Conservation (phyloP, 2,888 invertebrate species). For the Branchellion lobata region DNA sequence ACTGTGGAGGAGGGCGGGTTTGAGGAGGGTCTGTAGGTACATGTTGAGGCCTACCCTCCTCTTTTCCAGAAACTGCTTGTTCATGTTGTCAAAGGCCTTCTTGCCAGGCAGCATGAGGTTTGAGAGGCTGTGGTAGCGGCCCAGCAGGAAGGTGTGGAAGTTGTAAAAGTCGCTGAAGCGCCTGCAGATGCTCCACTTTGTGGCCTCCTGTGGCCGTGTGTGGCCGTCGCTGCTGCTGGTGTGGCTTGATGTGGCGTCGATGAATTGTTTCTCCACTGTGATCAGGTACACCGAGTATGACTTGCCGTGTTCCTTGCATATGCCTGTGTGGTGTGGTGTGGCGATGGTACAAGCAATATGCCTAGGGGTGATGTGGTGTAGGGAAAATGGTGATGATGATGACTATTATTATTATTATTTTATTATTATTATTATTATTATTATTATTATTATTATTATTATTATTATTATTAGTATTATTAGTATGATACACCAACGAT, state of each 20-base stretch:
- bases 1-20: slow-evolving; percentile 67
- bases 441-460: background rate
- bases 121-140: slow-evolving; percentile 73
- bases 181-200: slow-evolving; percentile 86
- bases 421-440: background rate
- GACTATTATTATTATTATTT: too few relatives aligned
- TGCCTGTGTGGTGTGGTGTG: slow-evolving; percentile 46
- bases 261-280: slow-evolving; percentile 70
- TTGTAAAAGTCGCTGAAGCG: slow-evolving; percentile 92
- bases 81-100: slow-evolving; percentile 89
- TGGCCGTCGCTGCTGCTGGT: background rate
- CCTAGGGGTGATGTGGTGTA: background rate
- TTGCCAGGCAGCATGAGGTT: slow-evolving; percentile 78
- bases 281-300: slow-evolving; percentile 86
- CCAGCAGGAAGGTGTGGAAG: slow-evolving; percentile 76
- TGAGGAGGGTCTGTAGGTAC: slow-evolving; percentile 74
- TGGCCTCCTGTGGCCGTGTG: slow-evolving; percentile 61
- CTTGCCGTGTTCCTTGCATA: slow-evolving; percentile 69
- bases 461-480: background rate
- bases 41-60: slow-evolving; percentile 75
- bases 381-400: background rate
- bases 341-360: background rate
- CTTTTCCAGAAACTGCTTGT: slow-evolving; percentile 75
- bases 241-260: slow-evolving; percentile 53
- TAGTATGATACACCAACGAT: background rate